Evolutionary conservation across 2,113 vertebrate species (phyloP).

Genomic region (Lophius piscatorius): DNA sequence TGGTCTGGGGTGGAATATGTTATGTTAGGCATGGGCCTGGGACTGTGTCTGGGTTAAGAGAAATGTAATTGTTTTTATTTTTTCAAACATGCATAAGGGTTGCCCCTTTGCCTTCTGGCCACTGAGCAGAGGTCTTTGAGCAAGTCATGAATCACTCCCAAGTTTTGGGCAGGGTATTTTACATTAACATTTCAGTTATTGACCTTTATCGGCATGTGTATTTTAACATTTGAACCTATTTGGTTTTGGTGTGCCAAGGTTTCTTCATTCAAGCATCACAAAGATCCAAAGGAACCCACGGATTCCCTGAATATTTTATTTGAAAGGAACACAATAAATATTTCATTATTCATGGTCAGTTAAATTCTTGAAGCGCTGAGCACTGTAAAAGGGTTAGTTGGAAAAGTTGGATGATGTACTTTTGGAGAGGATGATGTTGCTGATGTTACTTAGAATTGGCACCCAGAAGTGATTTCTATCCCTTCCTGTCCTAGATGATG

Average conservation of each 20-base stretch:
- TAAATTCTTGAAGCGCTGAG: no score
- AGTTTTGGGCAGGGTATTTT: background rate
- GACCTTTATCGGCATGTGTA: background rate
- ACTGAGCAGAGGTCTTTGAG: conserved; percentile 46
- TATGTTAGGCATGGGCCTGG: no score
- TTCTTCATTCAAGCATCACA: conserved; percentile 7
- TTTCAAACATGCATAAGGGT: no score
- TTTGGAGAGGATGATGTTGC: background rate
- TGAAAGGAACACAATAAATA: conserved; percentile 67
- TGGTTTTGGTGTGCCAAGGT: no score
- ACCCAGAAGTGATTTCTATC: conserved; percentile 4
- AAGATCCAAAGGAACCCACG: conserved; percentile 6
- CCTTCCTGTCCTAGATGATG: background rate
- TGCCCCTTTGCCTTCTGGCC: conserved; percentile 41
- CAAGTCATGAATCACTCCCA: conserved; percentile 25
- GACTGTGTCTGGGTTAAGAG: no score
- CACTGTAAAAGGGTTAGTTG: no score
- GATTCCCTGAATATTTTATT: conserved; percentile 54
- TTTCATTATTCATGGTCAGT: conserved; percentile 63
- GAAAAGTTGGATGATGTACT: no score
- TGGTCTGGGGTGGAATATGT: no score
- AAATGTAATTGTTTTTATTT: no score
- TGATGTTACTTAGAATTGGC: background rate
- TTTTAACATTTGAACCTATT: no score
- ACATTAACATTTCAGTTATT: background rate